Conservation (phyloP, 2,888 invertebrate genomes). For the Eucriotettix oculatus region DNA sequence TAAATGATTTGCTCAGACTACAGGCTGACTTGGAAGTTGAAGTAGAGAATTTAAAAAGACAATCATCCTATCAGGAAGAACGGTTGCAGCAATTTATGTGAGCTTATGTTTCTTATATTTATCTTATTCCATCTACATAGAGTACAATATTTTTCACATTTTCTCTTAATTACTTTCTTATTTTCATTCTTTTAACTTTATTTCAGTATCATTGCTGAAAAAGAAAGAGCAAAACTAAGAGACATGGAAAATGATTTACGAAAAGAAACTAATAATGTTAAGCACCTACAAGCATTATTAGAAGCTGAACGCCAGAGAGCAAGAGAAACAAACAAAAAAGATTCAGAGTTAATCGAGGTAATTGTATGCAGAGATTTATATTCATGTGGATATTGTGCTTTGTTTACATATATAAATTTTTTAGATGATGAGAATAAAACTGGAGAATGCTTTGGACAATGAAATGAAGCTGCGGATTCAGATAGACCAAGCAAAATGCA, state of each 20-base stretch:
- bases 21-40: not conserved
- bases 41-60: not conserved
- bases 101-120: not conserved
- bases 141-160: not conserved
- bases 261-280: not conserved
- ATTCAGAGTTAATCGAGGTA: not conserved
- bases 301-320: not conserved
- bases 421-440: not conserved
- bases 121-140: not conserved
- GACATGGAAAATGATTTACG: not conserved
- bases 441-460: not conserved
- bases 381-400: not conserved
- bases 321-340: not conserved
- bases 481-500: not conserved
- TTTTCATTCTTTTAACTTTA: not conserved
- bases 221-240: not conserved
- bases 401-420: not conserved
- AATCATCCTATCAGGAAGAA: not conserved
- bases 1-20: not conserved
- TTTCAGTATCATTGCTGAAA: not conserved
- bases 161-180: not conserved
- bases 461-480: not conserved
- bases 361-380: not conserved
- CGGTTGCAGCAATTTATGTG: not conserved
- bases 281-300: not conserved